A percentile compares a stretch with the other conserved stretches of the same genome.
Conservation (phyloP, 1,140 invertebrate genomes). For the Zaprionus ghesquierei region DNA sequence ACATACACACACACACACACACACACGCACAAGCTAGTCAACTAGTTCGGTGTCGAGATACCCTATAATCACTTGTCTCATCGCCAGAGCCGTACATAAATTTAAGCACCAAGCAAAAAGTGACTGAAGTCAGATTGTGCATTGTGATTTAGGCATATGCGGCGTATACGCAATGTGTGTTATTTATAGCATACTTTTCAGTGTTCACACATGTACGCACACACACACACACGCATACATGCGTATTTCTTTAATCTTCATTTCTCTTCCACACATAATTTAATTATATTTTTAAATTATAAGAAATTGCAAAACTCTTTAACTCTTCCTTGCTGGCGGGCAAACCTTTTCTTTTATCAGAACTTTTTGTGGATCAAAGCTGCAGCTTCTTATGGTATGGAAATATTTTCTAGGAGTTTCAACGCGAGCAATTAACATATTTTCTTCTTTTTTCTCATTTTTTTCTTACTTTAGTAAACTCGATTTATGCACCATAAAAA, state of each 20-base stretch:
- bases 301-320: slow-evolving; percentile 8
- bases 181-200: slow-evolving; percentile 20
- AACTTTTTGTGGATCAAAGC: slow-evolving; percentile 26
- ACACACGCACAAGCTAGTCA: not conserved
- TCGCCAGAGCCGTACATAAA: not conserved
- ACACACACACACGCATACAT: not conserved
- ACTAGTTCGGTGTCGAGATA: not conserved
- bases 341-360: not conserved
- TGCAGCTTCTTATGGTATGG: not conserved
- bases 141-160: not conserved
- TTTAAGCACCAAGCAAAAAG: not conserved
- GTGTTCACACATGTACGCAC: not conserved
- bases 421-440: slow-evolving; percentile 1
- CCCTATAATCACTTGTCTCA: not conserved
- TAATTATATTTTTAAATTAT: slow-evolving; percentile 13
- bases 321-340: not conserved
- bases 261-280: not conserved
- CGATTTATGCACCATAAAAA: slow-evolving; percentile 60
- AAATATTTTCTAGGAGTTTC: not conserved
- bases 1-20: no score
- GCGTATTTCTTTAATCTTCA: not conserved
- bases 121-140: not conserved
- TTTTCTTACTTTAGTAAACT: slow-evolving; percentile 35
- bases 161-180: slow-evolving; percentile 5
- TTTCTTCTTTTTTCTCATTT: no score